Conservation (phyloP, 2,113 vertebrate species). For the Zootoca vivipara region DNA sequence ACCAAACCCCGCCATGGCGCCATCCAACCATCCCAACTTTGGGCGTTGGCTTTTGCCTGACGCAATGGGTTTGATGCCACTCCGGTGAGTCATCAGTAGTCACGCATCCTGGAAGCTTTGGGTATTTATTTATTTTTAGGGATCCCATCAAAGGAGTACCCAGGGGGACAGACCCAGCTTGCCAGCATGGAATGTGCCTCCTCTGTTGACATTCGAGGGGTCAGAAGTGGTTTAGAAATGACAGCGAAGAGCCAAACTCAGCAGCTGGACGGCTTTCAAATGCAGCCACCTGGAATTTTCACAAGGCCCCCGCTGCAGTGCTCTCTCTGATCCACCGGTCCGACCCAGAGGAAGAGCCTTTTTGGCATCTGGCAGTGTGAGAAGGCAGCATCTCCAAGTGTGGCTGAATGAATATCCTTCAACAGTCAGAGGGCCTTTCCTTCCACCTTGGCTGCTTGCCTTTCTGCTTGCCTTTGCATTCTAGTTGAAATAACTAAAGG, state of each 20-base stretch:
- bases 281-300: not conserved
- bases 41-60: constrained; percentile 5
- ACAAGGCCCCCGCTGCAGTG: not conserved
- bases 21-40: not conserved
- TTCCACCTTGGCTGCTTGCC: not conserved
- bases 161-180: not conserved
- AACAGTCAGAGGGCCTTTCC: not conserved
- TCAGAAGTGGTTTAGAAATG: not conserved
- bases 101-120: not conserved
- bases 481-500: too few relatives aligned
- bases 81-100: not conserved
- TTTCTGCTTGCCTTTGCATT: not conserved
- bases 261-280: not conserved
- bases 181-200: not conserved
- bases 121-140: not conserved
- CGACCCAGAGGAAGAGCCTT: not conserved
- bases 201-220: not conserved
- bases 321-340: not conserved
- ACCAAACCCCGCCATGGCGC: not conserved
- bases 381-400: not conserved
- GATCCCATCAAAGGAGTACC: not conserved
- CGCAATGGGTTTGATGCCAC: not conserved
- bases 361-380: not conserved
- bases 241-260: not conserved
- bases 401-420: not conserved